Conservation (phyloP, 2,797 vertebrate species). For the Danio albolineatus region DNA sequence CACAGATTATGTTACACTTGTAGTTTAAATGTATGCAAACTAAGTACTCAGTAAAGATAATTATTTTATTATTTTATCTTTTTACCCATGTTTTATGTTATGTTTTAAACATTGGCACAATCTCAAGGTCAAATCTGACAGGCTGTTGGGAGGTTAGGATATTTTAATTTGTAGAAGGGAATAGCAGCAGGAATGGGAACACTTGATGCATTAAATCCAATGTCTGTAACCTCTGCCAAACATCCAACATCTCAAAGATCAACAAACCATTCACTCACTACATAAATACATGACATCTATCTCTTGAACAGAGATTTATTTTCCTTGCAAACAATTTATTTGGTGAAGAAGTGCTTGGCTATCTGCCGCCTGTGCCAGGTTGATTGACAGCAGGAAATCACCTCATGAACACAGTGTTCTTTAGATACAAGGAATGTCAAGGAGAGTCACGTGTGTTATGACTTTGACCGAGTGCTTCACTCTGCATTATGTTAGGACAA, state of each 20-base stretch:
- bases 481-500: constrained; percentile 15
- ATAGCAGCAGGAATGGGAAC: neutral
- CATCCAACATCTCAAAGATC: neutral
- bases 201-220: constrained; percentile 2
- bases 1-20: too few relatives aligned
- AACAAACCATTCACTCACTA: constrained; percentile 21
- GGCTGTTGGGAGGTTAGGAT: neutral
- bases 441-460: constrained; percentile 24
- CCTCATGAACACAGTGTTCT: constrained; percentile 27
- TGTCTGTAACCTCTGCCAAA: constrained; percentile 23
- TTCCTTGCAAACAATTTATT: neutral
- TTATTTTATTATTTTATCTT: too few relatives aligned
- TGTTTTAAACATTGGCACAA: neutral
- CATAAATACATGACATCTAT: neutral
- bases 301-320: constrained; percentile 20
- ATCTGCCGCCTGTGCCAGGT: neutral
- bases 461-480: constrained; percentile 14
- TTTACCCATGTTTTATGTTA: neutral
- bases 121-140: constrained; percentile 4
- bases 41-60: too few relatives aligned
- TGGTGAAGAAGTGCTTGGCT: constrained; percentile 32
- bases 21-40: too few relatives aligned
- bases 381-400: constrained; percentile 45
- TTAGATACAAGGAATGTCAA: constrained; percentile 35
- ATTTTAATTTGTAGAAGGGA: constrained; percentile 8